Evolutionary conservation across 2,888 invertebrate species (phyloP).

Genomic region (Xestia c-nigrum): DNA sequence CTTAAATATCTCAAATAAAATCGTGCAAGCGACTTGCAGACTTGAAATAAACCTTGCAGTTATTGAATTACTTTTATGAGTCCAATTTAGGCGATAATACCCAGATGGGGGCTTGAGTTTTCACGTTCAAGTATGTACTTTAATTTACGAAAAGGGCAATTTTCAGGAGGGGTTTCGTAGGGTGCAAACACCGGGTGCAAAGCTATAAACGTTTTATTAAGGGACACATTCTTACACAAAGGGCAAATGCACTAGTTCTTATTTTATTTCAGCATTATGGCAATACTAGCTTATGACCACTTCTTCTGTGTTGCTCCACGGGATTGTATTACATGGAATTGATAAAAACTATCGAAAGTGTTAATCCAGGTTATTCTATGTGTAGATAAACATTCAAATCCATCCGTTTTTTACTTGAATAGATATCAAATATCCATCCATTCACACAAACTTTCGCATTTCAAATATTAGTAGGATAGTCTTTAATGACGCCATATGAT

Average conservation of each 20-base stretch:
- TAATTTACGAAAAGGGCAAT: slow-evolving; percentile 10
- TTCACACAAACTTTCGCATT: too few species aligned
- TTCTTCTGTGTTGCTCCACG: too few species aligned
- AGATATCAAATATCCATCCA: too few species aligned
- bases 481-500: neutral
- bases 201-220: slow-evolving; percentile 23
- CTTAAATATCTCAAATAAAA: slow-evolving; percentile 22
- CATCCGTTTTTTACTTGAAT: too few species aligned
- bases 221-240: neutral
- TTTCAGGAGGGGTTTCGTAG: slow-evolving; percentile 2
- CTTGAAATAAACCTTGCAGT: slow-evolving; percentile 21
- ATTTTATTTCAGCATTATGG: neutral
- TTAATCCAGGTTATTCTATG: too few species aligned
- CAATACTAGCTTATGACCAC: neutral
- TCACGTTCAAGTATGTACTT: slow-evolving; percentile 12
- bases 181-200: slow-evolving; percentile 1
- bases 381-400: too few species aligned
- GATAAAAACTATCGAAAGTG: too few species aligned
- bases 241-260: neutral
- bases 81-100: slow-evolving; percentile 11
- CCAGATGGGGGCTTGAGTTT: slow-evolving; percentile 24
- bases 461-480: too few species aligned
- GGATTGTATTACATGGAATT: too few species aligned
- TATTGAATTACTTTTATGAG: slow-evolving; percentile 33
- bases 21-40: neutral